Evolutionary conservation across 2,888 invertebrate genomes (phyloP).

Genomic region (Athripsodes cinereus): DNA sequence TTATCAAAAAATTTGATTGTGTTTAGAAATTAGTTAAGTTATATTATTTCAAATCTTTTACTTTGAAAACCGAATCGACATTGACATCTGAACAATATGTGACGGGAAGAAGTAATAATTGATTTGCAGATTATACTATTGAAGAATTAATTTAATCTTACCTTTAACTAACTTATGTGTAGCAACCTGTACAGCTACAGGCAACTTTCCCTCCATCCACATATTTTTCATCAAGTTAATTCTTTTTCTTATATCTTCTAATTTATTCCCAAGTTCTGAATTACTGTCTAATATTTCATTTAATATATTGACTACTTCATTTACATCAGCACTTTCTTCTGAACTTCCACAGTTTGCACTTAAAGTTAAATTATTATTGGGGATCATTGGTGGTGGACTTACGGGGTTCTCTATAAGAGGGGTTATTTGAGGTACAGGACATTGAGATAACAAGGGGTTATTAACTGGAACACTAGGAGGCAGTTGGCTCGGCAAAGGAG

Average conservation of each 20-base stretch:
- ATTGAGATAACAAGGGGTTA: not conserved
- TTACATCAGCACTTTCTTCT: slow-evolving; percentile 8
- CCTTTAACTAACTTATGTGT: slow-evolving; percentile 52
- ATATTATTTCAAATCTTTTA: no score
- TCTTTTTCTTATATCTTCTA: slow-evolving; percentile 50
- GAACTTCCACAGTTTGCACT: not conserved
- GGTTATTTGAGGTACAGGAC: slow-evolving; percentile 20
- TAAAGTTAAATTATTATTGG: not conserved
- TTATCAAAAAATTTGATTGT: no score
- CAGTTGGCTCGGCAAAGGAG: slow-evolving; percentile 8
- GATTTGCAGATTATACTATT: no score
- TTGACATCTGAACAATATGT: no score
- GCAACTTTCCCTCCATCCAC: slow-evolving; percentile 53
- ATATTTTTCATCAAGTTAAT: slow-evolving; percentile 50
- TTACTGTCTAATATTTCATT: slow-evolving; percentile 35
- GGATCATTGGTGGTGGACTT: not conserved
- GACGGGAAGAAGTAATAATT: no score
- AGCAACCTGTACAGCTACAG: slow-evolving; percentile 41
- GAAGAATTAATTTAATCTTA: no score
- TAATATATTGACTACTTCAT: slow-evolving; percentile 21
- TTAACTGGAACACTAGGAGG: slow-evolving; percentile 13
- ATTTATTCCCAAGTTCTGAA: slow-evolving; percentile 41
- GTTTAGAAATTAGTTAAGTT: no score
- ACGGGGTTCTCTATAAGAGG: not conserved
- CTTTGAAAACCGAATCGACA: no score